Evolutionary conservation across 2,113 vertebrate genomes (phyloP).

Genomic region (Pampusana beccarii): DNA sequence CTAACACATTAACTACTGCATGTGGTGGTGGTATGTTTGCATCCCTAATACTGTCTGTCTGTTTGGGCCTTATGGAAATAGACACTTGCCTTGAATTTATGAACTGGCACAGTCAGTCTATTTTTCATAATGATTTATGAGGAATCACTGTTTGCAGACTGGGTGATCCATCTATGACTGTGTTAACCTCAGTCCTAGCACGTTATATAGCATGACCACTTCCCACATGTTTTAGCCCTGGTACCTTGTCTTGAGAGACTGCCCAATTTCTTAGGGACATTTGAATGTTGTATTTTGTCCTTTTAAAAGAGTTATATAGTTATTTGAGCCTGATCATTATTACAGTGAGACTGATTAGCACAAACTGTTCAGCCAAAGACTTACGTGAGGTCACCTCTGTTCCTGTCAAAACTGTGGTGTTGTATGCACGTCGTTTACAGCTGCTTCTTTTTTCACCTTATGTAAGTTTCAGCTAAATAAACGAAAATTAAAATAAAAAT

Average conservation of each 20-base stretch:
- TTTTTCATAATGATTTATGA: constrained; percentile 73
- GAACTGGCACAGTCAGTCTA: constrained; percentile 49
- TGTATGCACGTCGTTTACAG: neutral
- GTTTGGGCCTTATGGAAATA: constrained; percentile 49
- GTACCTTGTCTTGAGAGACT: neutral
- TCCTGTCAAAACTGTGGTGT: neutral
- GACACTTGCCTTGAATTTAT: constrained; percentile 64
- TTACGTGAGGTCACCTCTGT: neutral
- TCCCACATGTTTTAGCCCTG: neutral
- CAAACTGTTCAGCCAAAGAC: neutral
- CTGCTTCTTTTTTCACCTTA: neutral
- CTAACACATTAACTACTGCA: constrained; percentile 72
- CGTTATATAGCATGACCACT: neutral
- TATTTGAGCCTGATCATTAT: neutral
- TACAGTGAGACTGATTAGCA: neutral
- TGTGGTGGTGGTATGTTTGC: constrained; percentile 59
- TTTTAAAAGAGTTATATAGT: neutral
- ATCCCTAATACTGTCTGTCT: constrained; percentile 57
- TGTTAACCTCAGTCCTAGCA: neutral
- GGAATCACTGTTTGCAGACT: neutral
- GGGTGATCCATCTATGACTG: constrained; percentile 55
- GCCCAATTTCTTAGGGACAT: neutral
- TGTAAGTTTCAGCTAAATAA: neutral
- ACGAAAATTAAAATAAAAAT: neutral
- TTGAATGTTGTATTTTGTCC: neutral